Conservation (phyloP, 1,140 invertebrate genomes). For the Ephestia elutella region DNA sequence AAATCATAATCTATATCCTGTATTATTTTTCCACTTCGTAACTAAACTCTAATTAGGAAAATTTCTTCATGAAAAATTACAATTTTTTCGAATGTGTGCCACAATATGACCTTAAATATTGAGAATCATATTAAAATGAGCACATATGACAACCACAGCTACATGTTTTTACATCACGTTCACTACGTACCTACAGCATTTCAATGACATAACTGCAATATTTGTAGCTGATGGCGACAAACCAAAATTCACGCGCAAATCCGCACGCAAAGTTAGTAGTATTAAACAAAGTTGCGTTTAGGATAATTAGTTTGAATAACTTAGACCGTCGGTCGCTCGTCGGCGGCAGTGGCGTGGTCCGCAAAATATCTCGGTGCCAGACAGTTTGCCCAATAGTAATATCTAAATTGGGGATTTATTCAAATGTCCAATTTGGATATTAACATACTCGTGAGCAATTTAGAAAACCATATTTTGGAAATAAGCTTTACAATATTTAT, state of each 20-base stretch:
- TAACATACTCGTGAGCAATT: not conserved
- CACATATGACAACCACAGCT: no score
- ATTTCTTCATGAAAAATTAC: no score
- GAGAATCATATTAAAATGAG: no score
- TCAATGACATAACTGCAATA: not conserved
- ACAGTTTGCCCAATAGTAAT: not conserved
- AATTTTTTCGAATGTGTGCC: no score
- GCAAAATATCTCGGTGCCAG: not conserved
- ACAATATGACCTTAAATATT: no score
- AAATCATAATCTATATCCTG: no score
- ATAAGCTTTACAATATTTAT: no score
- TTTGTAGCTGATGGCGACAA: not conserved
- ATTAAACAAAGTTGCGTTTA: constrained; percentile 1
- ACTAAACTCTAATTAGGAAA: no score
- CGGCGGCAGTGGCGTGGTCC: not conserved
- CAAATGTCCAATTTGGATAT: not conserved
- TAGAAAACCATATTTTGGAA: no score
- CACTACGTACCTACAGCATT: not conserved
- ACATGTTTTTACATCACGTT: no score
- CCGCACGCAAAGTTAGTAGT: not conserved
- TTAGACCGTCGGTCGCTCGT: not conserved
- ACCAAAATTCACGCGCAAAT: constrained; percentile 4
- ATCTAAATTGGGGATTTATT: constrained; percentile 4
- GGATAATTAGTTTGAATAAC: constrained; percentile 5
- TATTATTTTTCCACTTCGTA: no score